These are phyloP conservation scores for Donacobius atricapilla DNA, from an alignment of 2,113 vertebrate species.

Conservation along the genomic window DNA sequence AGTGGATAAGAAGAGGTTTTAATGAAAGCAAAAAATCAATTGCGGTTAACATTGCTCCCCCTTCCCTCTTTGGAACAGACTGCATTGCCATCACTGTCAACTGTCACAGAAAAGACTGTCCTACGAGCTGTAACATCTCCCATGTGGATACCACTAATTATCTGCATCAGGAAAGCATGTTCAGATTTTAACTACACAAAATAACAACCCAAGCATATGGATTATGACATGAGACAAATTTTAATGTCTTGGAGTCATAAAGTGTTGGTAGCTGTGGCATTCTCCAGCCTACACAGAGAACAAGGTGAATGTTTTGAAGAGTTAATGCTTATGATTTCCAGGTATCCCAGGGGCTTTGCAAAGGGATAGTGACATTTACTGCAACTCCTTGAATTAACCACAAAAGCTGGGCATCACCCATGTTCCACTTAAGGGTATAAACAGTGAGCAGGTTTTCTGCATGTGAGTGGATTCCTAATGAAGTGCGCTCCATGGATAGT, in stretches of 20 bases:
- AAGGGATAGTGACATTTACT: not conserved
- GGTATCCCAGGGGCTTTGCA: not conserved
- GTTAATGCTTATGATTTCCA: not conserved
- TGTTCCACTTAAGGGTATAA: not conserved
- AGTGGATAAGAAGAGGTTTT: not conserved
- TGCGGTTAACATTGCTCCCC: not conserved
- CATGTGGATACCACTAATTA: slow-evolving; percentile 43
- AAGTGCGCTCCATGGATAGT: not conserved
- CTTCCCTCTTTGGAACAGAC: not conserved
- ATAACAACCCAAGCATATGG: not conserved
- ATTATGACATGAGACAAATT: slow-evolving; percentile 31
- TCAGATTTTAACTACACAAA: slow-evolving; percentile 38
- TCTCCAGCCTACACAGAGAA: not conserved
- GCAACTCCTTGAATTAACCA: not conserved
- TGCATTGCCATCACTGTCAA: not conserved
- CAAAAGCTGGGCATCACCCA: not conserved
- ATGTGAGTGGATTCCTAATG: not conserved
- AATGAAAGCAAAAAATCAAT: slow-evolving; percentile 11
- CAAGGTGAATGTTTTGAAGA: not conserved
- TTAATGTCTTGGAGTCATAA: not conserved
- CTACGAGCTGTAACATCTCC: not conserved
- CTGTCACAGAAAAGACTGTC: not conserved
- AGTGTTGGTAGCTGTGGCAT: not conserved
- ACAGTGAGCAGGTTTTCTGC: not conserved
- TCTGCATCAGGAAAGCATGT: slow-evolving; percentile 17